These are phyloP conservation scores for Dicranocentrus wangi DNA, from an alignment of 2,888 invertebrate genomes.

Conservation along the genomic window DNA sequence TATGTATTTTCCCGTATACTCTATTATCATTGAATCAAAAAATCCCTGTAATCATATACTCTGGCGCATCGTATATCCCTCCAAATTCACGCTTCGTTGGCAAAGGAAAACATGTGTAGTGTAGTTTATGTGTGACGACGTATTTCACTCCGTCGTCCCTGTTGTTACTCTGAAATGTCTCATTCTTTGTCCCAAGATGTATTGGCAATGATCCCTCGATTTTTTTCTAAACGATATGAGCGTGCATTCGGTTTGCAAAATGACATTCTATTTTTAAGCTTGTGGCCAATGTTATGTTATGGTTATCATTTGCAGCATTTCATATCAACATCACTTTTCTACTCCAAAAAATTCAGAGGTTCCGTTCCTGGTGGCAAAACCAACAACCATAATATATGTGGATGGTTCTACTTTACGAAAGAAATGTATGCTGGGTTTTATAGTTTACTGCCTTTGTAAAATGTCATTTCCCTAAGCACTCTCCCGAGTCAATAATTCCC, in stretches of 20 bases:
- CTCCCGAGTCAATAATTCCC: constrained; percentile 44
- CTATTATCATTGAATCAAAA: constrained; percentile 10
- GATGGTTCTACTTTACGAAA: too few relatives aligned
- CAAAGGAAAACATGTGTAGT: constrained; percentile 37
- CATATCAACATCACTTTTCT: constrained; percentile 13
- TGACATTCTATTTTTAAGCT: constrained; percentile 22
- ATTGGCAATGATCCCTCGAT: constrained; percentile 59
- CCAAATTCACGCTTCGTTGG: constrained; percentile 29
- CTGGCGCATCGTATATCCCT: background rate
- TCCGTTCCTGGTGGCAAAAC: too few relatives aligned
- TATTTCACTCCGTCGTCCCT: constrained; percentile 4
- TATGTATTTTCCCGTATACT: background rate
- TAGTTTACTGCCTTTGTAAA: background rate
- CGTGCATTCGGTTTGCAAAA: background rate
- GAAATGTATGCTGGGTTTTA: background rate
- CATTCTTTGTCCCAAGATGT: constrained; percentile 47
- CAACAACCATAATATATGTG: too few relatives aligned
- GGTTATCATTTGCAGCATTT: constrained; percentile 7
- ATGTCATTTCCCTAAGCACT: constrained; percentile 28
- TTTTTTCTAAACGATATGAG: background rate
- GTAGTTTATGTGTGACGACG: constrained; percentile 11
- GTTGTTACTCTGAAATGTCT: constrained; percentile 15
- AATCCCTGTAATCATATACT: constrained; percentile 3
- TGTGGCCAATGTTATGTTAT: constrained; percentile 18
- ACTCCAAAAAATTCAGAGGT: too few relatives aligned